Evolutionary conservation across 2,113 vertebrate species (phyloP).

Genomic region (Dinomys branickii): DNA sequence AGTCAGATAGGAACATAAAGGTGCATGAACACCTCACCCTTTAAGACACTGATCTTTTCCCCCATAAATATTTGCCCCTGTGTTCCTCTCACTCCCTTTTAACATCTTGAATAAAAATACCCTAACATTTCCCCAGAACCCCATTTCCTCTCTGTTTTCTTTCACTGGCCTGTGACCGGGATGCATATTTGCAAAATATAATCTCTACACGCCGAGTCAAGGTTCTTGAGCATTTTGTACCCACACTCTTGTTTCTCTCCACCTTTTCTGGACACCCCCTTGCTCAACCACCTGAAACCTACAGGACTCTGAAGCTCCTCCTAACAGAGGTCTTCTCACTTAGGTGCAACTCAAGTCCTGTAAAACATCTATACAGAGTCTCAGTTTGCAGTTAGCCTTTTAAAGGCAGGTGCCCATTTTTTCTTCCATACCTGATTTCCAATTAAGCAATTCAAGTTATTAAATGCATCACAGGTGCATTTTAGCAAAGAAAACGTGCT

Average conservation of each 20-base stretch:
- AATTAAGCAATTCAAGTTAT: neutral
- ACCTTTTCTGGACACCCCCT: neutral
- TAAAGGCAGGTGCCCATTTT: neutral
- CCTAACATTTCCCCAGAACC: neutral
- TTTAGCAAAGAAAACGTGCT: constrained; percentile 14
- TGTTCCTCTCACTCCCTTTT: neutral
- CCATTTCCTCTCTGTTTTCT: neutral
- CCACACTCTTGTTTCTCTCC: neutral
- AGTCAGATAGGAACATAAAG: neutral
- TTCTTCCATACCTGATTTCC: neutral
- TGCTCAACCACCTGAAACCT: neutral
- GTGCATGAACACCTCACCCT: neutral
- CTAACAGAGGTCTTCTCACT: neutral
- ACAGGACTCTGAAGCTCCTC: neutral
- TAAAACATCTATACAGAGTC: constrained; percentile 8
- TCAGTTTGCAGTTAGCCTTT: neutral
- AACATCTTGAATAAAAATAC: neutral
- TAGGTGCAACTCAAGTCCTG: neutral
- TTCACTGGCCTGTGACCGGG: neutral
- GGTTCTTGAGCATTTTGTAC: neutral
- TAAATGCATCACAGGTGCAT: constrained; percentile 6
- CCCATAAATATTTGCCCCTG: neutral
- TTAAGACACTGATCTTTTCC: neutral
- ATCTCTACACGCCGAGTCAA: neutral
- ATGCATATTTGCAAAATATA: neutral